Evolutionary conservation across 2,113 vertebrate species (phyloP).

Genomic region (Hippocampus guttulatus): DNA sequence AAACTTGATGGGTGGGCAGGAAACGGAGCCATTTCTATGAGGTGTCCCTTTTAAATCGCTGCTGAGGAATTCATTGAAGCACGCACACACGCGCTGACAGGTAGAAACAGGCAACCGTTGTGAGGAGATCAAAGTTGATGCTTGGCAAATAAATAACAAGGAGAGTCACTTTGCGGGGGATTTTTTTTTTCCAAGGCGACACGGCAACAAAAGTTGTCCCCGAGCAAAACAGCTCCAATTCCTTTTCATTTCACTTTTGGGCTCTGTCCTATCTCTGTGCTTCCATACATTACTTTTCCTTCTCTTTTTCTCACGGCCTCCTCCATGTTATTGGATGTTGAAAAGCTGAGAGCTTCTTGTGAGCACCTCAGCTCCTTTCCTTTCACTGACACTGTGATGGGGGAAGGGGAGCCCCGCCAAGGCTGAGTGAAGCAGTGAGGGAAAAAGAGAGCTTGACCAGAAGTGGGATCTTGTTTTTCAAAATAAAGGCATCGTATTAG

Average conservation of each 20-base stretch:
- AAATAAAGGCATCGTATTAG: conserved; percentile 28
- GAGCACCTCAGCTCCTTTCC: conserved; percentile 36
- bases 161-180: conserved; percentile 27
- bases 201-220: conserved; percentile 1
- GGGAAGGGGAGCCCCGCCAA: conserved; percentile 75
- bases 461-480: conserved; percentile 21
- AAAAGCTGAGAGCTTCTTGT: not conserved
- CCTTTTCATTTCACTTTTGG: not conserved
- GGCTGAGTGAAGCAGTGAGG: conserved; percentile 13
- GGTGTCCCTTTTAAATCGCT: not conserved
- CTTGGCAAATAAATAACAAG: conserved; percentile 46
- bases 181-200: conserved; percentile 35
- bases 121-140: conserved; percentile 38
- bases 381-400: conserved; percentile 52
- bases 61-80: not conserved
- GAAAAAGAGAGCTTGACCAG: not conserved
- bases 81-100: not conserved
- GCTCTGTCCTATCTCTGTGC: not conserved
- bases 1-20: not conserved
- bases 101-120: not conserved
- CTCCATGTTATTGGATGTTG: conserved; percentile 2
- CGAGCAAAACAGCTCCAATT: not conserved
- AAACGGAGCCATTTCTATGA: not conserved
- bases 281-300: not conserved
- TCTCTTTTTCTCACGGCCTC: not conserved